A percentile compares a stretch with the other conserved stretches of the same genome.
Conservation (phyloP, 2,113 vertebrate species). For the Nothocercus julius region DNA sequence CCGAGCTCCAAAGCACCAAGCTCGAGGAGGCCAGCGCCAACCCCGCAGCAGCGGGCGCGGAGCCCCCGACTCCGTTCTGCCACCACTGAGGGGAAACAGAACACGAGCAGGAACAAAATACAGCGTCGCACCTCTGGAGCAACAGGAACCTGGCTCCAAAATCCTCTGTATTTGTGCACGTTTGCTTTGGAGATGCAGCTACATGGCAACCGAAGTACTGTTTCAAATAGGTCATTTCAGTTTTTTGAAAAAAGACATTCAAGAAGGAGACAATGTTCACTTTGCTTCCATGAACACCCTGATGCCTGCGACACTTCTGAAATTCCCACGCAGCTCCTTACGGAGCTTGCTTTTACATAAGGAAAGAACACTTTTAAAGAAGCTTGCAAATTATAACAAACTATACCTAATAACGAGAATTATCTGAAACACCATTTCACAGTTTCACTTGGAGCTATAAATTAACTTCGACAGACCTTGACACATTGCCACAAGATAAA, state of each 20-base stretch:
- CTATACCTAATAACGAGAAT: neutral
- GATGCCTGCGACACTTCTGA: no score
- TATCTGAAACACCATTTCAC: neutral
- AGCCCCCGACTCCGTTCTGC: no score
- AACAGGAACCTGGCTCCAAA: neutral
- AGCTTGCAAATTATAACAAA: neutral
- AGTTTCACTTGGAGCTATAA: neutral
- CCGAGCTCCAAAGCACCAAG: no score
- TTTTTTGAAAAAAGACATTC: neutral
- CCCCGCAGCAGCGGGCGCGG: no score
- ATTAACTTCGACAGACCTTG: neutral
- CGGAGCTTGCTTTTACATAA: neutral
- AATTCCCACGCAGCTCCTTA: rapidly evolving
- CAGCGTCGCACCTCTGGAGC: no score
- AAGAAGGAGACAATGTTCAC: rapidly evolving
- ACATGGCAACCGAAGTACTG: neutral
- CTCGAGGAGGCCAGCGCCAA: no score
- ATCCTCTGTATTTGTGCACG: rapidly evolving
- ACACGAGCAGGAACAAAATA: no score
- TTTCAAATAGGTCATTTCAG: neutral
- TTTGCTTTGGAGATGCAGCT: rapidly evolving
- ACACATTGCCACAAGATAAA: neutral
- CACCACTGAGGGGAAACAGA: no score
- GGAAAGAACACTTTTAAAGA: neutral
- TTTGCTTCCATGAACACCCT: rapidly evolving